phyloP scores from a whole-genome alignment of 2,113 vertebrate species.

The Xiphias gladius region DNA sequence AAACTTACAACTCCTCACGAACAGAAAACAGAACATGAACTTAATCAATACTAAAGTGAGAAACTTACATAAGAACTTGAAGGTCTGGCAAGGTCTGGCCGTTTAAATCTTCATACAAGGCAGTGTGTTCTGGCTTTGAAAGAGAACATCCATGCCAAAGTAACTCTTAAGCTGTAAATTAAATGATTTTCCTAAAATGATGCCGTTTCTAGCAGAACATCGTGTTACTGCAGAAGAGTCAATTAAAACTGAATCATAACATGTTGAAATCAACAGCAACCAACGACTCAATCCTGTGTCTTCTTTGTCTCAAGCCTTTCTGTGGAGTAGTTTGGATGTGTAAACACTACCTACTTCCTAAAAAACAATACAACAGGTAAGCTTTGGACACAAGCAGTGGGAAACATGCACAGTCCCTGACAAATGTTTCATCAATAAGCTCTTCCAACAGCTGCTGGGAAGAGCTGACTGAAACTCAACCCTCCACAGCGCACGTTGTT shows the following conservation, averaged over 20 bases:
- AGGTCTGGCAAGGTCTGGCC: too few relatives aligned
- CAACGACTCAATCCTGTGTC: background rate
- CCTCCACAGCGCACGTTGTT: background rate
- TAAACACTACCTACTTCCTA: background rate
- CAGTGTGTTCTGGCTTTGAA: background rate
- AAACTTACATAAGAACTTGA: too few relatives aligned
- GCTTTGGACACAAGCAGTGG: background rate
- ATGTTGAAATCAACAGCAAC: background rate
- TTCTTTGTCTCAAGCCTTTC: background rate
- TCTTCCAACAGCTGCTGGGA: constrained; percentile 32
- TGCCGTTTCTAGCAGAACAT: too few relatives aligned
- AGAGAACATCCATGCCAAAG: background rate
- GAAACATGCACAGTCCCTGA: background rate
- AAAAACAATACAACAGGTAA: background rate
- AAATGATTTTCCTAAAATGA: too few relatives aligned
- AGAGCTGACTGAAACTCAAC: constrained; percentile 12
- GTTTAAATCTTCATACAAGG: background rate
- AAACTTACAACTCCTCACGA: too few relatives aligned
- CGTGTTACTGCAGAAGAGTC: too few relatives aligned
- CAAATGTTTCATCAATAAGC: constrained; percentile 29
- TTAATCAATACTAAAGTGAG: background rate
- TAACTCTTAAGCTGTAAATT: too few relatives aligned
- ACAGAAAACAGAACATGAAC: too few relatives aligned
- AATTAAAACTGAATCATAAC: background rate
- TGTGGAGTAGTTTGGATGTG: background rate